Base-by-base conservation (phyloP, 2,113 vertebrate species). In the Suncus etruscus region DNA sequence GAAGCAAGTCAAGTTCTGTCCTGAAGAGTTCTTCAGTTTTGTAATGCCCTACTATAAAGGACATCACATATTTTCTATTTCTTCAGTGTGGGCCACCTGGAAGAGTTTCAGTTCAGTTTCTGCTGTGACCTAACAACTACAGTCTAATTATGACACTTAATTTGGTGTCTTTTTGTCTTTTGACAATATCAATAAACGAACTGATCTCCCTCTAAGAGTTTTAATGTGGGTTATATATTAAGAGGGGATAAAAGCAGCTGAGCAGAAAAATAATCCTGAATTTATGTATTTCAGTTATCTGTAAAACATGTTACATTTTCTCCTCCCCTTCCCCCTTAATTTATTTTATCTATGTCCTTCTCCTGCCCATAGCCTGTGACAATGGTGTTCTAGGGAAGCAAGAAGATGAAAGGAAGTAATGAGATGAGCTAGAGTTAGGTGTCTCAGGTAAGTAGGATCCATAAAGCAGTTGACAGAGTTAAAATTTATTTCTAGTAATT, bases 401-500 rank as follows among this genome's bases (percentile, higher is more conserved):
- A 61, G 58, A 61, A 61, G 58, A 61, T 18, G 58, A 61, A 61
- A 22, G 58, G 18, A 22, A 61, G 22, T 61, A 61, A 18, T 22
- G 58, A 6, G 58, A 20, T 16, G 20, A 20, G 16, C 3, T 39
- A 20, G 58, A 8, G 18, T 61, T 16, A 61, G 58, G 58, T 6
- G 18, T 6, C 22, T 61, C 7, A 1, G 16, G 18, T 61, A 39
- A 39, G 39, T 39, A 39, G 39, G 39, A 5, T 39, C 39, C 39
- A 39, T 39, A 68, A 86, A 91, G 51, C 11, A 78, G 14, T 11
- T 63, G 9, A 1, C 61, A n/a, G 7, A 63, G 1, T 86, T 27
- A 3, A 90, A 90, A 94, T 72, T 72, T 63, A n/a, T 51, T 12
- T 79, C 77, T 65, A 54, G 61, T 74, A 18, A 54, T n/a, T 73